These are phyloP conservation scores for Yponomeuta evonymella DNA, from an alignment of 2,888 invertebrate genomes.

Conservation along the genomic window DNA sequence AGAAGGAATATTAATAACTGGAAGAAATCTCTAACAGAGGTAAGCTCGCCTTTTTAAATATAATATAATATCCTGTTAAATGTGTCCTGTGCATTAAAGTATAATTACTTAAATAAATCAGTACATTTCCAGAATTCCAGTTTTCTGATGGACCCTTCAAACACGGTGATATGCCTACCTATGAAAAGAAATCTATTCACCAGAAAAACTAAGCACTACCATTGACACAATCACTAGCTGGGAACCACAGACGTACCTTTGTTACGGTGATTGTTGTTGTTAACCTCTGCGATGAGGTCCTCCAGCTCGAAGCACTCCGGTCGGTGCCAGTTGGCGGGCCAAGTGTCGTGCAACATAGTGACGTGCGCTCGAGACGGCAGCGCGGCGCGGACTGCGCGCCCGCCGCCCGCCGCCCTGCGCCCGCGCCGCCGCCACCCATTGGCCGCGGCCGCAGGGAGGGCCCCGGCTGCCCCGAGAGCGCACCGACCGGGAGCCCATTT, in stretches of 20 bases:
- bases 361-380: slow-evolving; percentile 27
- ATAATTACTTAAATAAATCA: too few relatives aligned
- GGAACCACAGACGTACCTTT: slow-evolving; percentile 42
- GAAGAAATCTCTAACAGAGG: too few relatives aligned
- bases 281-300: slow-evolving; percentile 58
- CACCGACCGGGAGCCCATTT: too few relatives aligned
- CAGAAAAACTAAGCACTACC: neutral
- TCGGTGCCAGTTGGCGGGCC: slow-evolving; percentile 39
- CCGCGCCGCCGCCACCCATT: slow-evolving; percentile 15
- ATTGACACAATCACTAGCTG: neutral
- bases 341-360: slow-evolving; percentile 58
- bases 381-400: slow-evolving; percentile 27
- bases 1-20: too few relatives aligned
- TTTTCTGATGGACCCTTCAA: neutral
- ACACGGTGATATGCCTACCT: neutral
- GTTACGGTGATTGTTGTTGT: slow-evolving; percentile 41
- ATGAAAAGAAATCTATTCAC: neutral
- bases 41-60: too few relatives aligned
- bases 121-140: too few relatives aligned
- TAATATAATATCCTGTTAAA: too few relatives aligned
- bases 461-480: too few relatives aligned
- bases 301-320: slow-evolving; percentile 54
- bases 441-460: too few relatives aligned
- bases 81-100: too few relatives aligned
- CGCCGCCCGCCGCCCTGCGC: slow-evolving; percentile 19